Percentiles rank a stretch among this genome's conserved stretches.
phyloP scores from a whole-genome alignment of 1,140 invertebrate genomes.

The Drosophila mauritiana region DNA sequence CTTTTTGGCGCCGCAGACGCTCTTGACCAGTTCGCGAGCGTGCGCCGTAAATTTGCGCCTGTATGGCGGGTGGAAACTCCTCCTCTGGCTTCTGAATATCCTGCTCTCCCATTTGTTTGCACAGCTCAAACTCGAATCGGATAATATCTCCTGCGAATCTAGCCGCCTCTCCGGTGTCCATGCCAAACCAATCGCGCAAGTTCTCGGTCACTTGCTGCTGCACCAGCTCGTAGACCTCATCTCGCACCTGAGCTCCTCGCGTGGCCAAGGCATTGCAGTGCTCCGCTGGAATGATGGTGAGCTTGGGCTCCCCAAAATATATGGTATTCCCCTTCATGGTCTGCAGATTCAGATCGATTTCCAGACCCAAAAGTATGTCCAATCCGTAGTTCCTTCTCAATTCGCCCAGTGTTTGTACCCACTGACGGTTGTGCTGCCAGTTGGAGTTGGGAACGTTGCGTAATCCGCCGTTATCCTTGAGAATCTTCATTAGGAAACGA shows the following conservation, averaged over 20 bases:
- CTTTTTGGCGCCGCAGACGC: constrained; percentile 45
- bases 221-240: constrained; percentile 45
- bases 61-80: not conserved
- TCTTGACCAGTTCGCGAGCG: constrained; percentile 58
- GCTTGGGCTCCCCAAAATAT: constrained; percentile 67
- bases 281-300: constrained; percentile 66
- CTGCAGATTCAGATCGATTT: constrained; percentile 61
- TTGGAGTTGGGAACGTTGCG: constrained; percentile 49
- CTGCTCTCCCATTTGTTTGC: constrained; percentile 60
- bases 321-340: constrained; percentile 58
- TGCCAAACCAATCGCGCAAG: constrained; percentile 56
- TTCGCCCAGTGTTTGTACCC: constrained; percentile 57
- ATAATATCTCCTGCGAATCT: constrained; percentile 67
- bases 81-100: constrained; percentile 31
- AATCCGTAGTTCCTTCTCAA: constrained; percentile 66
- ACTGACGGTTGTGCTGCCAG: constrained; percentile 58
- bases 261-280: constrained; percentile 53
- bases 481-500: constrained; percentile 54
- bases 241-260: constrained; percentile 15
- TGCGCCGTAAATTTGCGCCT: constrained; percentile 3
- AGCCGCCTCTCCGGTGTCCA: constrained; percentile 49
- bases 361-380: constrained; percentile 70
- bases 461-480: constrained; percentile 61
- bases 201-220: constrained; percentile 59
- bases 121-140: constrained; percentile 78